Percentiles rank a stretch among this genome's conserved stretches.
Evolutionary conservation across 2,113 vertebrate species (phyloP).

Genomic region (Cyanistes caeruleus): DNA sequence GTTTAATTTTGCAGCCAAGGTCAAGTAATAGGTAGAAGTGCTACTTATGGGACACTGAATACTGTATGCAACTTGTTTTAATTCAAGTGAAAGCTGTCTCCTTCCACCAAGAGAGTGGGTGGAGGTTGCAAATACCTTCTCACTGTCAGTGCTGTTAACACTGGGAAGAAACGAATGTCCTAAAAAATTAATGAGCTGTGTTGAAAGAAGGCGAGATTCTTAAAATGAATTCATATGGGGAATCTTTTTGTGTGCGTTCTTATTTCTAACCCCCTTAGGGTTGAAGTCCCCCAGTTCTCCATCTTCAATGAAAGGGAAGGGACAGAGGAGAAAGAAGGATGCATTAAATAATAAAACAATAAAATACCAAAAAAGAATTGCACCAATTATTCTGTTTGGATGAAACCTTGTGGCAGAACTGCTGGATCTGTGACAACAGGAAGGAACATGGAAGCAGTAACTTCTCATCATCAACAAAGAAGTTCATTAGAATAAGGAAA

Average conservation of each 20-base stretch:
- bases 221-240: not conserved
- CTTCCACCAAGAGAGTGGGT: not conserved
- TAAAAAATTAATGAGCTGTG: not conserved
- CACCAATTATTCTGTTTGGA: not conserved
- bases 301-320: not conserved
- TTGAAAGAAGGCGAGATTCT: not conserved
- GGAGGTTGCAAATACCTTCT: not conserved
- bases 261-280: not conserved
- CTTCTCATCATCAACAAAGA: not conserved
- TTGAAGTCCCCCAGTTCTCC: not conserved
- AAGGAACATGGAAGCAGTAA: not conserved
- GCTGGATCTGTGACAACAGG: not conserved
- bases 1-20: not conserved
- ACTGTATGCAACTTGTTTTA: not conserved
- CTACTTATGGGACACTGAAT: not conserved
- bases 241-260: not conserved
- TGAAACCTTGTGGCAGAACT: not conserved
- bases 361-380: not conserved
- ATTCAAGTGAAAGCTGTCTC: not conserved
- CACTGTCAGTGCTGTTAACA: not conserved
- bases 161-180: not conserved
- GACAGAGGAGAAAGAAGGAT: not conserved
- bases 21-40: not conserved
- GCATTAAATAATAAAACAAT: not conserved
- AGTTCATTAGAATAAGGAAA: conserved; percentile 17